These are phyloP conservation scores for Stramonita haemastoma DNA, from an alignment of 2,888 invertebrate species.

Conservation along the genomic window DNA sequence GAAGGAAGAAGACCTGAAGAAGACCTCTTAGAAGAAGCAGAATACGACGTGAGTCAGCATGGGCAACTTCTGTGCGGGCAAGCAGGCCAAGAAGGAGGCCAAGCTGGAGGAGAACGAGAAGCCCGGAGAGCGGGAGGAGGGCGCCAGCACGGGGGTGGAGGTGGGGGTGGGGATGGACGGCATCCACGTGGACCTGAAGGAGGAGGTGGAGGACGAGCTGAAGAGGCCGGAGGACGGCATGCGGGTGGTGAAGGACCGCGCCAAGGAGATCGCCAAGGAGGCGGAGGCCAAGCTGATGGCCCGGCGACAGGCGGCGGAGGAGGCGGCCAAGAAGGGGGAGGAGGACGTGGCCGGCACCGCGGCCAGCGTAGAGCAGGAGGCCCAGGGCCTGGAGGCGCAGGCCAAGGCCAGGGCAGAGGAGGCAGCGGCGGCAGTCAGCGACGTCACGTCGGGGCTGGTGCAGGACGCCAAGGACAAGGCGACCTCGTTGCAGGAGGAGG, in stretches of 20 bases:
- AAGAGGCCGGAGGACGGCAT: conserved; percentile 22
- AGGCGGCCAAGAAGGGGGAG: conserved; percentile 28
- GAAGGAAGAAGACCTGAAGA: not conserved
- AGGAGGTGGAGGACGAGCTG: not conserved
- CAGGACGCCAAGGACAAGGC: not conserved
- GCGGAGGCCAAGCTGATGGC: conserved; percentile 38
- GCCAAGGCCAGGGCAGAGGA: not conserved
- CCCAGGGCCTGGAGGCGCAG: not conserved
- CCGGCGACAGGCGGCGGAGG: conserved; percentile 25
- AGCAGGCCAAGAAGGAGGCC: conserved; percentile 50
- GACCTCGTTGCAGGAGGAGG: not conserved
- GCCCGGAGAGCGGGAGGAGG: conserved; percentile 45
- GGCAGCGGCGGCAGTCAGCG: not conserved
- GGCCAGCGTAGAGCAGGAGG: not conserved
- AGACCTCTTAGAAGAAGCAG: not conserved
- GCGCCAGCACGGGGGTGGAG: not conserved
- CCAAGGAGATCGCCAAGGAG: conserved; percentile 40
- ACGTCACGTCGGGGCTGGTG: not conserved
- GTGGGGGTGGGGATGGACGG: conserved; percentile 10
- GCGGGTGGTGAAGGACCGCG: conserved; percentile 36
- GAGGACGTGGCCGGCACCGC: conserved; percentile 18
- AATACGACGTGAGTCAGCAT: not conserved
- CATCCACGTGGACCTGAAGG: conserved; percentile 15
- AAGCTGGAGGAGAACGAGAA: conserved; percentile 46
- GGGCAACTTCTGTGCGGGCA: conserved; percentile 40